Percentiles rank a stretch among this genome's conserved stretches.
Evolutionary conservation across 2,888 invertebrate genomes (phyloP).

Genomic region (Orchesella flavescens): DNA sequence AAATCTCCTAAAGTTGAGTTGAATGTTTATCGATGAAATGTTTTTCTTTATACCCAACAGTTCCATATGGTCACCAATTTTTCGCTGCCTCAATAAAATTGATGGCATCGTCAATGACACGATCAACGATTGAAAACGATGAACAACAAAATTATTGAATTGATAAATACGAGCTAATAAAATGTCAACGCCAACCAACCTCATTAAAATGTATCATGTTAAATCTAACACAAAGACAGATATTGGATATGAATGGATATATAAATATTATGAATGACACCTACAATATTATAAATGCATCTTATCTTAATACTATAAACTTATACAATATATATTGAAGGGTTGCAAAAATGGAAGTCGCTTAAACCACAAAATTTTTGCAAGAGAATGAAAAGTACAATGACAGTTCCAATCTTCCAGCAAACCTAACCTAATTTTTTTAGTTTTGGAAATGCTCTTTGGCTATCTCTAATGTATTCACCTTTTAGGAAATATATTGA

Average conservation of each 20-base stretch:
- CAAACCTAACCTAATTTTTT: neutral
- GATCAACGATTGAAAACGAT: neutral
- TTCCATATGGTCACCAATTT: constrained; percentile 17
- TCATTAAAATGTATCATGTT: no score
- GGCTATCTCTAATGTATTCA: constrained; percentile 15
- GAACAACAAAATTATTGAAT: neutral
- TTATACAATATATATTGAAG: no score
- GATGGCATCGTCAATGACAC: neutral
- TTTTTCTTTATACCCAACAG: no score
- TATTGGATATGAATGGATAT: no score
- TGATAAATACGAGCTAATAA: neutral
- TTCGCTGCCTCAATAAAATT: neutral
- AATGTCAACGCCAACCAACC: neutral
- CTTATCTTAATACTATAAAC: no score
- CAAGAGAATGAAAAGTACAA: no score
- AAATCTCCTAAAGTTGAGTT: constrained; percentile 20
- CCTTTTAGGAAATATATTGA: constrained; percentile 10
- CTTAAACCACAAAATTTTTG: no score
- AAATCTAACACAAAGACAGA: no score
- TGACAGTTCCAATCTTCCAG: neutral
- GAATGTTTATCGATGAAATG: neutral
- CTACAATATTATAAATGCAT: no score
- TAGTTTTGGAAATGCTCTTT: neutral
- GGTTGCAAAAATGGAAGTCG: no score
- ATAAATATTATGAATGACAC: no score